Conservation (phyloP, 2,113 vertebrate genomes). For the Malaclemys terrapin region DNA sequence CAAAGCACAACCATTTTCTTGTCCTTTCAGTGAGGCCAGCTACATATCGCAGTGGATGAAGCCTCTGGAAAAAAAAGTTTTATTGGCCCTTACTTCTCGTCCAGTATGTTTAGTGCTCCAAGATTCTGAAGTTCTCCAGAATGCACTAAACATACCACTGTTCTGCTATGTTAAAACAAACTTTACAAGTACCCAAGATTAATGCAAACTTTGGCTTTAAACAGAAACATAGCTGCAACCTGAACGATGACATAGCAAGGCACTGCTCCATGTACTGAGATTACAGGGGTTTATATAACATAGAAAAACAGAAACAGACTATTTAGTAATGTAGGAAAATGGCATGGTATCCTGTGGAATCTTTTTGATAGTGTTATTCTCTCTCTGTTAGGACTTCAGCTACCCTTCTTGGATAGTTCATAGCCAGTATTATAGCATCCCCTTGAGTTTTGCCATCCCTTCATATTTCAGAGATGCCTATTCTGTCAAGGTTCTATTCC, state of each 20-base stretch:
- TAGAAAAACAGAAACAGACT: background rate
- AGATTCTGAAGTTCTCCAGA: background rate
- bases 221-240: background rate
- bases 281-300: background rate
- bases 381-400: background rate
- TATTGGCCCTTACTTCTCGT: background rate
- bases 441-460: background rate
- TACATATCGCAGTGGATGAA: rapidly evolving
- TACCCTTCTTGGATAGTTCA: background rate
- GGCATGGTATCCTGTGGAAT: background rate
- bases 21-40: background rate
- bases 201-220: background rate
- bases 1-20: rapidly evolving
- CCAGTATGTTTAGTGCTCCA: background rate
- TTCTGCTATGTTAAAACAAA: background rate
- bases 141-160: background rate
- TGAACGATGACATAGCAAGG: background rate
- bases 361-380: background rate
- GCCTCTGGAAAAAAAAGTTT: background rate
- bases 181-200: background rate
- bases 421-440: background rate
- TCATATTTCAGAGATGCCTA: background rate
- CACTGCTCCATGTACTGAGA: background rate
- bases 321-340: background rate
- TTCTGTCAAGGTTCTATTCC: background rate